Conservation (phyloP, 2,888 invertebrate genomes). For the Drosophila infuscata region DNA sequence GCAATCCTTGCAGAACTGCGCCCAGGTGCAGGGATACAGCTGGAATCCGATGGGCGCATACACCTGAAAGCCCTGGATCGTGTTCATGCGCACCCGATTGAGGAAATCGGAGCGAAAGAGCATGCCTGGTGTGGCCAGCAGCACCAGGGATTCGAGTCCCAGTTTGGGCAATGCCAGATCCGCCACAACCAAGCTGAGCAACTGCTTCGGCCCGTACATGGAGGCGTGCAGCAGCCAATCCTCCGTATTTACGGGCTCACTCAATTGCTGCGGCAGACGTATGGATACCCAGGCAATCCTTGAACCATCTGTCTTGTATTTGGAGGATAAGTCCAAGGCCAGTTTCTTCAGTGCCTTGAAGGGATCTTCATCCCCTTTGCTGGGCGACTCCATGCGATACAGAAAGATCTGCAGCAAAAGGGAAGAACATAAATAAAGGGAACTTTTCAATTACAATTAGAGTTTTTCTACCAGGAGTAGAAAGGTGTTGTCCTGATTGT, state of each 20-base stretch:
- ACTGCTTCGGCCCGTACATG: constrained; percentile 83
- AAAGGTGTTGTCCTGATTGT: constrained; percentile 92
- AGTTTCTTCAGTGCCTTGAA: constrained; percentile 88
- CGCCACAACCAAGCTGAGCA: constrained; percentile 86
- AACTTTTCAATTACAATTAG: neutral
- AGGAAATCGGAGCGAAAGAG: constrained; percentile 93
- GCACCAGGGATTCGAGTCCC: constrained; percentile 89
- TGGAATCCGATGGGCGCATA: constrained; percentile 96
- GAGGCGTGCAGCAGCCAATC: constrained; percentile 82
- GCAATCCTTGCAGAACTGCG: constrained; percentile 87
- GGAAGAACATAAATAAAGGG: neutral
- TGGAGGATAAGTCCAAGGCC: constrained; percentile 88
- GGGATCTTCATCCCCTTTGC: constrained; percentile 88
- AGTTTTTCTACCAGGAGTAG: constrained; percentile 88
- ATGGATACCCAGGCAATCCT: constrained; percentile 90
- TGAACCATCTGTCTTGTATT: constrained; percentile 89
- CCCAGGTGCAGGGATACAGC: constrained; percentile 90
- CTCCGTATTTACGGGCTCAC: constrained; percentile 59
- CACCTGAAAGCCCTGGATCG: constrained; percentile 94
- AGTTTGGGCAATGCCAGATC: constrained; percentile 90
- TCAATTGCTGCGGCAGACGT: constrained; percentile 86
- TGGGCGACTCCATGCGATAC: constrained; percentile 88
- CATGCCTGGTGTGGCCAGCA: constrained; percentile 89
- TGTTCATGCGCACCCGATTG: constrained; percentile 98
- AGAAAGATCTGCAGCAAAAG: constrained; percentile 86